Percentiles rank a stretch among this genome's conserved stretches.
Conservation (phyloP, 2,888 invertebrate species). For the Phaonia tiefii region DNA sequence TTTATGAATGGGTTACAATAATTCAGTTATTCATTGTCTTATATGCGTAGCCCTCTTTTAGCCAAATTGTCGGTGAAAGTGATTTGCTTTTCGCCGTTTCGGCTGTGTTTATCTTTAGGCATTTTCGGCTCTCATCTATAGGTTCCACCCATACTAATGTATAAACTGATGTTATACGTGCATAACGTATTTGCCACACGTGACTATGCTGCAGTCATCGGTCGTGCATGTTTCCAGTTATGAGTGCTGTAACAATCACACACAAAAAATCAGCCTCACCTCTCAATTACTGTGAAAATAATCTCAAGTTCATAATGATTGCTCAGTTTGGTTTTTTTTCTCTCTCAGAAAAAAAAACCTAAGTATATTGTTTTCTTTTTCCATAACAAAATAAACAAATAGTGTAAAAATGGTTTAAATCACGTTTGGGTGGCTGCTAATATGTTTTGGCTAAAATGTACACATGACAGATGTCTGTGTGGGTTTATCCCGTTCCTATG, state of each 20-base stretch:
- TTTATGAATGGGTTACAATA: too few species aligned
- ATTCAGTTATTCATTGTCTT: too few species aligned
- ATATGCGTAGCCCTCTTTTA: too few species aligned
- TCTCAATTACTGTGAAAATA: conserved; percentile 1
- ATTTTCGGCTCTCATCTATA: too few species aligned
- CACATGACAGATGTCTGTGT: neutral
- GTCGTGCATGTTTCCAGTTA: conserved; percentile 1
- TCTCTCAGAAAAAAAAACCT: neutral
- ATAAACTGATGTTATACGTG: neutral
- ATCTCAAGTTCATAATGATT: conserved; percentile 1
- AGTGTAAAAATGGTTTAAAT: neutral
- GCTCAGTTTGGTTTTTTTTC: neutral
- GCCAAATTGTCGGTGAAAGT: conserved; percentile 55
- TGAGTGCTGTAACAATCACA: neutral
- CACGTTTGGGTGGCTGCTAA: neutral
- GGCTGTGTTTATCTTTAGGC: conserved; percentile 21
- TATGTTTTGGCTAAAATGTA: neutral
- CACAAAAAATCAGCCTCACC: neutral
- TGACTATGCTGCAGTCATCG: conserved; percentile 3
- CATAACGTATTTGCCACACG: conserved; percentile 12
- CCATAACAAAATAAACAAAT: neutral
- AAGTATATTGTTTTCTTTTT: neutral
- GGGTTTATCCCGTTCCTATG: neutral
- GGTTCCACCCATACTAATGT: too few species aligned
- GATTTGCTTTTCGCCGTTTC: conserved; percentile 61